Evolutionary conservation across 2,113 vertebrate genomes (phyloP), one percentile per base, ranked within the genome.

Genomic region (Saccopteryx leptura): DNA sequence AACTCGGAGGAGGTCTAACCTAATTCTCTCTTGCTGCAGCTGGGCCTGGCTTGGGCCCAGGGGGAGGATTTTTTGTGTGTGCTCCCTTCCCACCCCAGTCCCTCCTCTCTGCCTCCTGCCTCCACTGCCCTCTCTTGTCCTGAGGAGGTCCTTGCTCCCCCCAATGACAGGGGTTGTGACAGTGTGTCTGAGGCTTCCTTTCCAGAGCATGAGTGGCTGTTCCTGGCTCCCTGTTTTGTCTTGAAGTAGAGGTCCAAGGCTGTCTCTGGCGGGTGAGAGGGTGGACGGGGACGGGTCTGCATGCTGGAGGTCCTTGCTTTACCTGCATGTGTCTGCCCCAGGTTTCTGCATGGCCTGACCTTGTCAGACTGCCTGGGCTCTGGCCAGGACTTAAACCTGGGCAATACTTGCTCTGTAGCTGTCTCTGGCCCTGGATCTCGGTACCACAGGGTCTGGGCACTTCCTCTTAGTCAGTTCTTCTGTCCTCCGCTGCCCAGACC

Each of bases 51-150:
- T 33, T 15, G 6, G 31, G 23, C 63, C 71, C 4, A 12, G 48
- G 11, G 24, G 31, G 10, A 14, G 63, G 26, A 9, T 39, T 39
- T 48, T 46, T 12, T 13, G 2, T 5, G 21, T 0, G 2, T 0
- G 24, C 19, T 7, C 56, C 61, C 39, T 91, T 15, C 23, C 5
- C 21, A 26, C 24, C 28, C 26, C 13, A 7, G 14, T 3, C 52
- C 17, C 61, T 23, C 50, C 18, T 33, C 54, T 60, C 61, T 1
- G 4, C 52, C 28, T 13, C 8, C 58, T n/a, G 74, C n/a, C n/a
- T 83, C 7, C 11, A 13, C n/a, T 1, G 17, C 68, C 69, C 26
- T 5, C 12, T 69, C 46, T 23, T 21, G 46, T 60, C 46, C n/a
- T 61, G 9, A 18, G 58, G 5, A 33, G 39, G 54, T 12, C 17